These are phyloP conservation scores for Ifrita kowaldi DNA, from an alignment of 2,113 vertebrate genomes.

Conservation along the genomic window DNA sequence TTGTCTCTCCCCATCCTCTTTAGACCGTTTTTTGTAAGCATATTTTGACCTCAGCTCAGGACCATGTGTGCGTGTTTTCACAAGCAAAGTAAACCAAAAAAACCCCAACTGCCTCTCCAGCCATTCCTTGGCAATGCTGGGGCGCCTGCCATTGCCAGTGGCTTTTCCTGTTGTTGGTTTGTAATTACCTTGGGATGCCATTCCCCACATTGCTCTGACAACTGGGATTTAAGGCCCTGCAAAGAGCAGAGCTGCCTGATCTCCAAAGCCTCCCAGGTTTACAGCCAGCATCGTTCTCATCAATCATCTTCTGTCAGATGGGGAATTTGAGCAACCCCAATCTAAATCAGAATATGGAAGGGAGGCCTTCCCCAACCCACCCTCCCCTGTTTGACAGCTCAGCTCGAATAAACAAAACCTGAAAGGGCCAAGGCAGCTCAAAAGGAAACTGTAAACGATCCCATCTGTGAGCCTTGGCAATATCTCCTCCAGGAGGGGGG, in stretches of 20 bases:
- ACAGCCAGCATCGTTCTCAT: constrained; percentile 12
- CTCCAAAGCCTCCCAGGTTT: constrained; percentile 8
- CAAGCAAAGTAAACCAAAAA: background rate
- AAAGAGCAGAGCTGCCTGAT: background rate
- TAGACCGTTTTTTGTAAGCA: background rate
- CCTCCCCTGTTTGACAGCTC: constrained; percentile 41
- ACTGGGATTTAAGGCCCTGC: background rate
- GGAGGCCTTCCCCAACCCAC: background rate
- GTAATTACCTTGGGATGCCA: background rate
- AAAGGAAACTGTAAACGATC: constrained; percentile 67
- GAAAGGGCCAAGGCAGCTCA: constrained; percentile 62
- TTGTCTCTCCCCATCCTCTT: background rate
- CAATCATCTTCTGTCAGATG: constrained; percentile 48
- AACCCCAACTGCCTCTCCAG: background rate
- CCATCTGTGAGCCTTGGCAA: constrained; percentile 66
- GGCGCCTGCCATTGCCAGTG: background rate
- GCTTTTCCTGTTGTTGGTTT: constrained; percentile 24
- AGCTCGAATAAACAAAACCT: constrained; percentile 64
- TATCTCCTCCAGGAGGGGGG: constrained; percentile 36
- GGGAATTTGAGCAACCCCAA: constrained; percentile 6
- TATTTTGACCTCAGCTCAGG: background rate
- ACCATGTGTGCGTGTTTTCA: background rate
- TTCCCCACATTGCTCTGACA: background rate
- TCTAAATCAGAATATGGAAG: constrained; percentile 31
- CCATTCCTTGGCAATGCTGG: fast-evolving